phyloP scores from a whole-genome alignment of 2,113 vertebrate species.

The Calonectris borealis region DNA sequence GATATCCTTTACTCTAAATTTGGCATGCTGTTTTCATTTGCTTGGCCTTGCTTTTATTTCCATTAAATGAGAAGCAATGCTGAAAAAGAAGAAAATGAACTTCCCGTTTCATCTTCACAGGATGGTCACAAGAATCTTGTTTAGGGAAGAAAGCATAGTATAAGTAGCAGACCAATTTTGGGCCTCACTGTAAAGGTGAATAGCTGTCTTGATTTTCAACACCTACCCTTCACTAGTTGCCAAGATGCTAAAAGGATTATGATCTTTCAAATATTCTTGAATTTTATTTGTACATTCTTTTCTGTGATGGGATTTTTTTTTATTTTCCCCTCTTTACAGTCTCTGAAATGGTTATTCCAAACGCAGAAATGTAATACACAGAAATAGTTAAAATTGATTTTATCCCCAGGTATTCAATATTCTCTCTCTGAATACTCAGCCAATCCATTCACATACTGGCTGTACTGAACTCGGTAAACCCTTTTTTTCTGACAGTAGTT shows the following conservation, averaged over 20 bases:
- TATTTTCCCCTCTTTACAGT: neutral
- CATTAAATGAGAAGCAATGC: neutral
- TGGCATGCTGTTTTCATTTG: neutral
- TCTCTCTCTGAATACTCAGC: neutral
- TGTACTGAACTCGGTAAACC: neutral
- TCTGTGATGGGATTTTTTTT: neutral
- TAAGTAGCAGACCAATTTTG: neutral
- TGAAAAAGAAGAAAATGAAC: neutral
- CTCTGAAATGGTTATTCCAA: neutral
- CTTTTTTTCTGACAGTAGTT: neutral
- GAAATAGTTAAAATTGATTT: neutral
- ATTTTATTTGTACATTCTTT: neutral
- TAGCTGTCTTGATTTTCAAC: neutral
- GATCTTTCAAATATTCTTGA: neutral
- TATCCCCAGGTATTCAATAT: neutral
- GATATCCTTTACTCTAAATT: neutral
- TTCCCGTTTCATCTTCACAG: neutral
- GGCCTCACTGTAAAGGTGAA: neutral
- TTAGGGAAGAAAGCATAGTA: neutral
- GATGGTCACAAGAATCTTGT: neutral
- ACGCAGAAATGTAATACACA: neutral
- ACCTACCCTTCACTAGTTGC: neutral
- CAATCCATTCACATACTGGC: neutral
- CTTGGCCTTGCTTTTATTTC: neutral
- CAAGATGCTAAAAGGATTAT: neutral